Evolutionary conservation across 2,797 vertebrate species (phyloP).

Genomic region (Crossoptilon crossoptilon): DNA sequence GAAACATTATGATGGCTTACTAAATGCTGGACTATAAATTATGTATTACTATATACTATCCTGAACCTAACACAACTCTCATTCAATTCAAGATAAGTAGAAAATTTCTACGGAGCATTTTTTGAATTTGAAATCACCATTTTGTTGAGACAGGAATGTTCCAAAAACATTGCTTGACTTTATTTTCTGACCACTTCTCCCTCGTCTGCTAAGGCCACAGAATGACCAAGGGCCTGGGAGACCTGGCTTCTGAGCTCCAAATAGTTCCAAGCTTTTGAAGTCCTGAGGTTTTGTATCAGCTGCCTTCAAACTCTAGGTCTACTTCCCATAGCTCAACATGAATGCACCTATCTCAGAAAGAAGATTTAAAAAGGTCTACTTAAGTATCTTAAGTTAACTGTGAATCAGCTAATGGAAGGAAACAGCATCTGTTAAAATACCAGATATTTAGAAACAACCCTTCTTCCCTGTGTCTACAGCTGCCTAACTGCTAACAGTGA

Average conservation of each 20-base stretch:
- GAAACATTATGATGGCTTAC: neutral
- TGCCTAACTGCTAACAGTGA: neutral
- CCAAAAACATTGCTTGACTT: accelerated
- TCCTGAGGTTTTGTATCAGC: neutral
- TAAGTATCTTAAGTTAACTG: neutral
- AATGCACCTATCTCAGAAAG: neutral
- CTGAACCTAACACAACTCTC: neutral
- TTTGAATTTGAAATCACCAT: neutral
- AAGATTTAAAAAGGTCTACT: neutral
- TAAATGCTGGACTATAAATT: neutral
- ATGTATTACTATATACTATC: neutral
- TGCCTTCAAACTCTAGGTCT: neutral
- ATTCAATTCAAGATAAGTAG: neutral
- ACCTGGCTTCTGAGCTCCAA: neutral
- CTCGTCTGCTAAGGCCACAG: neutral
- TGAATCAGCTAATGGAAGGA: neutral
- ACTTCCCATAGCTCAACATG: neutral
- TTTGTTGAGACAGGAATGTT: neutral
- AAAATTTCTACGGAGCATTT: neutral
- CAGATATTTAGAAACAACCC: neutral
- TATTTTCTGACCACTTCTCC: neutral
- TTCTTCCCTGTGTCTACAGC: neutral
- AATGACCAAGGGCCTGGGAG: neutral
- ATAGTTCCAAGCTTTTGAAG: neutral
- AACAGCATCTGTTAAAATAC: neutral